These are phyloP conservation scores for Bos javanicus DNA, from an alignment of 2,113 vertebrate species.

Conservation along the genomic window DNA sequence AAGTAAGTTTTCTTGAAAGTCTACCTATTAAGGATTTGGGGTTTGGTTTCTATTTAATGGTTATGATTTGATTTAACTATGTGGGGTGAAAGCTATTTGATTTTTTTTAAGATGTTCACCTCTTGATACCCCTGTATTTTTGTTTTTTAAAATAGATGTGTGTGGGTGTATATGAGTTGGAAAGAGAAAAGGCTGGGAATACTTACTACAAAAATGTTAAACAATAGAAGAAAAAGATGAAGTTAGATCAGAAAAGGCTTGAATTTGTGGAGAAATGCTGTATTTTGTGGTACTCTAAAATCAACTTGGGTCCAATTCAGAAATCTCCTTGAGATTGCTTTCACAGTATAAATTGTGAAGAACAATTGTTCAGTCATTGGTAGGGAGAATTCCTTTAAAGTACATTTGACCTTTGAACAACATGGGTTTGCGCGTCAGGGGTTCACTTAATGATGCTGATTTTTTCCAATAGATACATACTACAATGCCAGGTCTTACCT, in stretches of 20 bases:
- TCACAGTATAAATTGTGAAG: not conserved
- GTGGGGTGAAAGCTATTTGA: not conserved
- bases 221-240: not conserved
- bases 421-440: not conserved
- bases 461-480: not conserved
- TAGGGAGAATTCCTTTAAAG: not conserved
- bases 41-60: not conserved
- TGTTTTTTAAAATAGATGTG: not conserved
- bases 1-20: slow-evolving; percentile 74
- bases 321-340: not conserved
- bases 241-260: not conserved
- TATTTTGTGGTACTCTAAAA: not conserved
- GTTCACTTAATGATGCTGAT: not conserved
- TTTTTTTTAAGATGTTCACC: not conserved
- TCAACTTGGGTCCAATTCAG: not conserved
- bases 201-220: not conserved
- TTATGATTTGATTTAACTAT: not conserved
- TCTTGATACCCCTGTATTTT: not conserved
- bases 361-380: not conserved
- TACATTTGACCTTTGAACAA: not conserved
- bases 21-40: not conserved
- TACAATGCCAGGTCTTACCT: not conserved
- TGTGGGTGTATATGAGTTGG: not conserved
- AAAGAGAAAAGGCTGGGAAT: not conserved
- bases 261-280: not conserved